These are phyloP conservation scores for Heliothis virescens DNA, from an alignment of 1,140 invertebrate genomes.

Conservation along the genomic window DNA sequence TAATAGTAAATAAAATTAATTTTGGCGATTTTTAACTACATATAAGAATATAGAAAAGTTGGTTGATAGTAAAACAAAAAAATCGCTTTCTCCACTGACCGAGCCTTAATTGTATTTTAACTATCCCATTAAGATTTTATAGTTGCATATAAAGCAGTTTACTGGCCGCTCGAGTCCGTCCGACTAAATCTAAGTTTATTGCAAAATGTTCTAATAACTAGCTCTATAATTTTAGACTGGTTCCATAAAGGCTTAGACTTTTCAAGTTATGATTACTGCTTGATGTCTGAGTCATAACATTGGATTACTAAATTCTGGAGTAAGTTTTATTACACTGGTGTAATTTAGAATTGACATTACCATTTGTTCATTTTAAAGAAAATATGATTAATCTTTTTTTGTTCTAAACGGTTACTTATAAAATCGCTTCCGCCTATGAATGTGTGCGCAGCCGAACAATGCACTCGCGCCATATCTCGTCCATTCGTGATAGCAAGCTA, in stretches of 20 bases:
- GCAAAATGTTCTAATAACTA: constrained; percentile 31
- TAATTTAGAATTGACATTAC: too few relatives aligned
- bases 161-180: constrained; percentile 3
- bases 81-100: not conserved
- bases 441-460: constrained; percentile 1
- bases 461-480: constrained; percentile 58
- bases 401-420: not conserved
- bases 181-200: constrained; percentile 14
- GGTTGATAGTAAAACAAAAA: not conserved
- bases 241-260: constrained; percentile 27
- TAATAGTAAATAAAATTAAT: too few relatives aligned
- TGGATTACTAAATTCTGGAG: not conserved
- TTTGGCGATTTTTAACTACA: not conserved
- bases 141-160: constrained; percentile 30
- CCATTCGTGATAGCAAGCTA: constrained; percentile 56
- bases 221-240: constrained; percentile 33
- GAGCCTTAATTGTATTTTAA: constrained; percentile 37
- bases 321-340: too few relatives aligned
- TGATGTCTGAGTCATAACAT: constrained; percentile 29
- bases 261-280: constrained; percentile 25
- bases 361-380: not conserved
- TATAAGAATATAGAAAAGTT: not conserved
- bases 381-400: not conserved
- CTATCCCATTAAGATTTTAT: constrained; percentile 39
- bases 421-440: constrained; percentile 39